Conservation (phyloP, 2,888 invertebrate species). For the Plemyria rubiginata region DNA sequence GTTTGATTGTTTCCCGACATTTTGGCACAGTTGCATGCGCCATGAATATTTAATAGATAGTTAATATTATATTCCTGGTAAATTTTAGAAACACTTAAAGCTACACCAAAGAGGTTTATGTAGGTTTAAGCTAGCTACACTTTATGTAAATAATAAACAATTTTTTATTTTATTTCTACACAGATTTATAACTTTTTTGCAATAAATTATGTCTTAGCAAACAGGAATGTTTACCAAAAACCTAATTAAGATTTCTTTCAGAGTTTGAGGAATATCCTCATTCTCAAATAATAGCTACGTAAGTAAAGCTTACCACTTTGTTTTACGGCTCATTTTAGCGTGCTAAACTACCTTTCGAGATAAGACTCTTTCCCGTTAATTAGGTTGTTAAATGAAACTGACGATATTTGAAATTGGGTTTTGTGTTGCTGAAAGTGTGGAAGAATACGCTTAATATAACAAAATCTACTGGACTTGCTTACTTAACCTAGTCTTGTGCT, state of each 20-base stretch:
- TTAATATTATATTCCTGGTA: too few species aligned
- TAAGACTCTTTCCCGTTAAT: conserved; percentile 18
- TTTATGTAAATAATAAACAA: too few species aligned
- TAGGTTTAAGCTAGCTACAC: too few species aligned
- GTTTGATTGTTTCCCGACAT: too few species aligned
- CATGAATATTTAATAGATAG: too few species aligned
- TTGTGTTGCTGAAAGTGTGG: background rate
- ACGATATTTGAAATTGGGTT: conserved; percentile 27
- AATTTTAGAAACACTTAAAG: too few species aligned
- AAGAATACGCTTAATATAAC: conserved; percentile 1
- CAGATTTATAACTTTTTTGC: too few species aligned
- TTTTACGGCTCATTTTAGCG: conserved; percentile 22
- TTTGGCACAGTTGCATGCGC: too few species aligned
- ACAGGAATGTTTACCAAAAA: conserved; percentile 13
- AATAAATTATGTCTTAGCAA: background rate
- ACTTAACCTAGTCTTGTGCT: too few species aligned
- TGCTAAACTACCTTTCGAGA: conserved; percentile 2
- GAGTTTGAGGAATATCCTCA: conserved; percentile 15
- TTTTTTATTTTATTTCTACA: too few species aligned
- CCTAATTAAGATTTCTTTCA: conserved; percentile 27
- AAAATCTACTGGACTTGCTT: background rate
- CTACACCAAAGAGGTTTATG: too few species aligned
- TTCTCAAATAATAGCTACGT: conserved; percentile 6
- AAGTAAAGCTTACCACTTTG: conserved; percentile 2
- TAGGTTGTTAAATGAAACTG: conserved; percentile 16